Base-by-base conservation (phyloP, 2,113 vertebrate genomes). In the Lamprotornis superbus region DNA sequence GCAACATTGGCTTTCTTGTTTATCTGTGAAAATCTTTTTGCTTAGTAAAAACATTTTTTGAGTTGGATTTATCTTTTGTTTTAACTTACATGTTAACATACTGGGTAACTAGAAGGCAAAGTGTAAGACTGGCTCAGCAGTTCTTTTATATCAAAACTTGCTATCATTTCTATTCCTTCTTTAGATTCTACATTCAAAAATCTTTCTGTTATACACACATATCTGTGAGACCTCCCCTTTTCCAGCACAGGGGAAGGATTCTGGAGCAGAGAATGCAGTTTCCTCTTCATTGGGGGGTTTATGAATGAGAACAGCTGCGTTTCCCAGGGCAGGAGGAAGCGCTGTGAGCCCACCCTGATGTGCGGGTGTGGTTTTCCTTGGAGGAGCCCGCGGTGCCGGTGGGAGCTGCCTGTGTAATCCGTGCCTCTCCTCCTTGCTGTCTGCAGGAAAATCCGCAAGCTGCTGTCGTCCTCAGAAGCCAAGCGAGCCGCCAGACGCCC, bases 391-490 rank as follows among this genome's bases (percentile, higher is more conserved):
- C 15, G 40, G 40, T 15, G 40, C 40, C 35, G 30, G 27, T 85
- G 82, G 96, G 88, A 96, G 40, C 22, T 40, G 27, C 70, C 56
- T 86, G 27, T 85, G 81, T 97, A 91, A 95, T 39, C 27, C 1
- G 1, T 37, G 47, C 65, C 89, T 83, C 78, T 85, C 50, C 50
- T 28, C 47, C 57, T 69, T 49, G 11, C 60, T 79, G 33, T 81
- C 60, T 89, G 64, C 97, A 98, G 98, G 97, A 98, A 98, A 96
- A 97, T 98, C 77, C 98, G 98, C 84, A 98, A 98, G 97, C 97
- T 98, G 93, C 98, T 98, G 88, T 98, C 98, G 42, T 98, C 98
- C 77, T 98, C 98, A 15, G 98, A 98, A 97, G 98, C 98, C 95
- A 98, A 98, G 97, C 98, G 97, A 49, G 98, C 98, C 18, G 97